These are phyloP conservation scores for Amphipyra berbera DNA, from an alignment of 2,888 invertebrate genomes.

Conservation along the genomic window DNA sequence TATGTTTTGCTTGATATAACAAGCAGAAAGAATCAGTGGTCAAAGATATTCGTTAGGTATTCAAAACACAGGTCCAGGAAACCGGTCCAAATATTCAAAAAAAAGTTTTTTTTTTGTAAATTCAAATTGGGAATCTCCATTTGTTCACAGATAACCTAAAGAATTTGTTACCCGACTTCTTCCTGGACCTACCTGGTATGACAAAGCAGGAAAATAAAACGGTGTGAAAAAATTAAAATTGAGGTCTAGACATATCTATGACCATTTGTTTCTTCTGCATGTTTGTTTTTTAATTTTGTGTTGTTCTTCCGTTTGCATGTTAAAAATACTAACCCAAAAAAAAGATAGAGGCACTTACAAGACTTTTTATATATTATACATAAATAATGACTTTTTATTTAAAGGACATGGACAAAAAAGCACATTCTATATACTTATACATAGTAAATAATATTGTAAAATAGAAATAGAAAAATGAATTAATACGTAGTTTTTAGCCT, in stretches of 20 bases:
- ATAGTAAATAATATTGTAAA: too few species aligned
- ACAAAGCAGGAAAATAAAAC: conserved; percentile 66
- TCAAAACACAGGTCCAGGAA: conserved; percentile 37
- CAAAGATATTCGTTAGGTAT: conserved; percentile 39
- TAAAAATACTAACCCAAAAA: background rate
- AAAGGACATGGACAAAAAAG: too few species aligned
- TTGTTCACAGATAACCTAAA: conserved; percentile 90
- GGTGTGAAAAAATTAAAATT: conserved; percentile 70
- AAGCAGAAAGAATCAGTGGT: conserved; percentile 49
- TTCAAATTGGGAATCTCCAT: conserved; percentile 66
- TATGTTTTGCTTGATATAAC: background rate
- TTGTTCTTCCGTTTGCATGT: conserved; percentile 16
- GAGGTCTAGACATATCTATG: conserved; percentile 57
- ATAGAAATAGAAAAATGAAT: too few species aligned
- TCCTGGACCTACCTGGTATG: conserved; percentile 90
- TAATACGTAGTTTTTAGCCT: too few species aligned
- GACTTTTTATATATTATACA: too few species aligned
- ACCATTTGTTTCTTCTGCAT: conserved; percentile 65
- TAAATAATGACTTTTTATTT: too few species aligned
- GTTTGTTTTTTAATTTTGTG: conserved; percentile 40
- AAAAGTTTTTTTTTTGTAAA: conserved; percentile 36
- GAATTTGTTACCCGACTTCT: conserved; percentile 96
- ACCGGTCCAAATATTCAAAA: conserved; percentile 37
- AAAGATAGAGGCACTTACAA: too few species aligned
- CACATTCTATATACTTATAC: too few species aligned